phyloP scores from a whole-genome alignment of 2,888 invertebrate species.

The Archips xylosteana region DNA sequence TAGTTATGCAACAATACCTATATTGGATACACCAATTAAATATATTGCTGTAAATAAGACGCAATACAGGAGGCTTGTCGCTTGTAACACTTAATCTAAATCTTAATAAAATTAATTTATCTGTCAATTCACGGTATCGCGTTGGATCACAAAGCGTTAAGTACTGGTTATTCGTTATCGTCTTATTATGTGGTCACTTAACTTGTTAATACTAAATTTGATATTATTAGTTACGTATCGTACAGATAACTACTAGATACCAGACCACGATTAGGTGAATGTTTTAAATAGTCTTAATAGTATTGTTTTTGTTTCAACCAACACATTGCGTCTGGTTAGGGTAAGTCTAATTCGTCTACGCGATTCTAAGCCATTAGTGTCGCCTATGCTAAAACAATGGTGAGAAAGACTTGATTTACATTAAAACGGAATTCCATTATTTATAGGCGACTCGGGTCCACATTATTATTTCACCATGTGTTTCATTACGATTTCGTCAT shows the following conservation, averaged over 20 bases:
- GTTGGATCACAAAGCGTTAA: not conserved
- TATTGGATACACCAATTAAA: slow-evolving; percentile 19
- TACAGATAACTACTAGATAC: slow-evolving; percentile 6
- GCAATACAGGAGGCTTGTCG: slow-evolving; percentile 34
- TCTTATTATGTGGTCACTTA: not conserved
- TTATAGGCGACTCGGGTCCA: not conserved
- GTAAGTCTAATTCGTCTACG: slow-evolving; percentile 9
- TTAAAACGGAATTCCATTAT: not conserved
- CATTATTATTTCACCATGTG: slow-evolving; percentile 3
- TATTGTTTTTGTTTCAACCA: slow-evolving; percentile 29
- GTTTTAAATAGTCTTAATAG: not conserved
- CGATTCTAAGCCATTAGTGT: not conserved
- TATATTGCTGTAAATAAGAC: slow-evolving; percentile 28
- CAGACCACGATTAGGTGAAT: not conserved
- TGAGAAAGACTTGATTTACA: not conserved
- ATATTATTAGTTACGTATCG: not conserved
- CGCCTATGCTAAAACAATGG: not conserved
- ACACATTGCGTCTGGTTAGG: slow-evolving; percentile 25
- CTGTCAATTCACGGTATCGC: not conserved
- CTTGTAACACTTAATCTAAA: not conserved
- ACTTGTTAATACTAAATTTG: not conserved
- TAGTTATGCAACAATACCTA: slow-evolving; percentile 34
- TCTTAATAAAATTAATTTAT: not conserved
- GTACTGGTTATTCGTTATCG: not conserved
- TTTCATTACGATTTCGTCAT: slow-evolving; percentile 7